A percentile compares a stretch with the other conserved stretches of the same genome.
Evolutionary conservation across 2,113 vertebrate genomes (phyloP).

Genomic region (Lutjanus erythropterus): DNA sequence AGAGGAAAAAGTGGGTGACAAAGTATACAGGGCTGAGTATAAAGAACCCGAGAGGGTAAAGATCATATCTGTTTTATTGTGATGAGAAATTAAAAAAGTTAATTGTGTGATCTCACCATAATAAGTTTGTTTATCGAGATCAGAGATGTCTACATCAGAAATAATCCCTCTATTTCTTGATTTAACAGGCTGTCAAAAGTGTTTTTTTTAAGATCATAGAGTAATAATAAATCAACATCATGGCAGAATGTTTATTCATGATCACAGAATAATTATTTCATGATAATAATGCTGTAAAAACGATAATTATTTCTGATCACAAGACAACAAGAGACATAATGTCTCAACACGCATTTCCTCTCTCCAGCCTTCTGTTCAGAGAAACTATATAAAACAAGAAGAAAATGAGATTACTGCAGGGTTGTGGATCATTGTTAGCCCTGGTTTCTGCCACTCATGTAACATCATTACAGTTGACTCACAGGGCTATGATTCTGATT

Average conservation of each 20-base stretch:
- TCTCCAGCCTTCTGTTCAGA: not conserved
- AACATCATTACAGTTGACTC: not conserved
- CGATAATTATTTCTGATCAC: slow-evolving; percentile 19
- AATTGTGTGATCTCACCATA: slow-evolving; percentile 12
- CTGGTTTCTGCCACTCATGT: slow-evolving; percentile 3
- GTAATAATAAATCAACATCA: slow-evolving; percentile 14
- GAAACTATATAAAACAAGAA: slow-evolving; percentile 11
- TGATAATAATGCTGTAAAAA: slow-evolving; percentile 7
- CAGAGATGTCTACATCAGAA: slow-evolving; percentile 16
- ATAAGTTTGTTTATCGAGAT: slow-evolving; percentile 14
- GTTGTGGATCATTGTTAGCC: slow-evolving; percentile 1
- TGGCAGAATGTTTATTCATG: not conserved
- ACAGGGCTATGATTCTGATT: not conserved
- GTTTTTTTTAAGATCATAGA: slow-evolving; percentile 18
- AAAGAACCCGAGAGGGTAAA: slow-evolving; percentile 9
- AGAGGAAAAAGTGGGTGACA: slow-evolving; percentile 32
- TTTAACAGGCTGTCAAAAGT: slow-evolving; percentile 31
- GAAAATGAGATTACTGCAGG: slow-evolving; percentile 14
- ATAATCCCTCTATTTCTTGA: slow-evolving; percentile 9
- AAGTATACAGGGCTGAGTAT: not conserved
- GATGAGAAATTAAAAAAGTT: not conserved
- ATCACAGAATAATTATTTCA: slow-evolving; percentile 7
- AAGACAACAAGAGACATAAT: not conserved
- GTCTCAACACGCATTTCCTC: not conserved
- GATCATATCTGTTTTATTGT: not conserved